Conservation (phyloP, 2,797 vertebrate genomes). For the Muraenolepis orangiensis region DNA sequence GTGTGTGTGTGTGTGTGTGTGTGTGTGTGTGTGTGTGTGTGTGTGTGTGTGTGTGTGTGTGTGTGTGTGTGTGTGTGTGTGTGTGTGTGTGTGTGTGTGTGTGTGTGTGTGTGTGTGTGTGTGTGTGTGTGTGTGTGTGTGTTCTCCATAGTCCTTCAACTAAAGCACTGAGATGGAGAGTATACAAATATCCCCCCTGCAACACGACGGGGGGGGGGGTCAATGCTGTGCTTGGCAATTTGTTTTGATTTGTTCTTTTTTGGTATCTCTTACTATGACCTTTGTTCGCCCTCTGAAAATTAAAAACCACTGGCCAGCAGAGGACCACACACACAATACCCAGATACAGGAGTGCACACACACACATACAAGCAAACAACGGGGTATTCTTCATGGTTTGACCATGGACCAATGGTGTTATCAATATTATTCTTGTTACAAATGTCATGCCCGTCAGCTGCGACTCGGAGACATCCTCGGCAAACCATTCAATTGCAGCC, state of each 20-base stretch:
- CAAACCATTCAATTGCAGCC: not conserved
- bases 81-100: constrained; percentile 43
- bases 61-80: constrained; percentile 44
- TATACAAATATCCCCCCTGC: constrained; percentile 68
- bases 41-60: constrained; percentile 44
- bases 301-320: constrained; percentile 49
- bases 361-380: not conserved
- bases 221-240: constrained; percentile 67
- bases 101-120: constrained; percentile 40
- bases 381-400: not conserved
- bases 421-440: not conserved
- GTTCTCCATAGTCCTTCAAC: constrained; percentile 35
- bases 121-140: constrained; percentile 44
- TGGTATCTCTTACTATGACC: constrained; percentile 7
- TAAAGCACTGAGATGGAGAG: constrained; percentile 59
- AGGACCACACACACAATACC: constrained; percentile 1
- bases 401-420: not conserved
- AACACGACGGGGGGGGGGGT: constrained; percentile 51
- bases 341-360: not conserved
- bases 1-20: constrained; percentile 50
- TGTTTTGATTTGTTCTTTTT: constrained; percentile 55
- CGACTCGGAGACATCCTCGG: not conserved
- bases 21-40: constrained; percentile 43
- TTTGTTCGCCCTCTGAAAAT: constrained; percentile 44
- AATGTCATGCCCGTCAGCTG: not conserved